These are phyloP conservation scores for Pseudomugil tenellus DNA, from an alignment of 2,797 vertebrate genomes.

Conservation along the genomic window DNA sequence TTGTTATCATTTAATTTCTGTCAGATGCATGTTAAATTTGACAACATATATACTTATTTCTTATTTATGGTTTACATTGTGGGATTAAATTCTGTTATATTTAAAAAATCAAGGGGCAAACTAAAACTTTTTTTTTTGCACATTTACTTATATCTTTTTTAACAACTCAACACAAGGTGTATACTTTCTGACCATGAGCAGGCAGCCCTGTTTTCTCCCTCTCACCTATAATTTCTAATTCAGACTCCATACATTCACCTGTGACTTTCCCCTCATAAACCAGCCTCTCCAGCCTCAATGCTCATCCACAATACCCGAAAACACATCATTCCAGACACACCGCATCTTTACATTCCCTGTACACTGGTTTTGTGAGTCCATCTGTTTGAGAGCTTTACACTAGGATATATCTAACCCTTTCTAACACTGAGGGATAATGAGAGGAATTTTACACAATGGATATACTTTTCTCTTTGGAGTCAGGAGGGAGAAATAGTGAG, in stretches of 20 bases:
- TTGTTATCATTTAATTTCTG: too few species aligned
- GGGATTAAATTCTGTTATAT: too few species aligned
- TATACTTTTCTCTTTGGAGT: constrained; percentile 51
- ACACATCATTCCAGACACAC: constrained; percentile 26
- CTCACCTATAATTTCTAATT: constrained; percentile 30
- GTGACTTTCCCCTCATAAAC: constrained; percentile 36
- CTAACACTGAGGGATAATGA: constrained; percentile 43
- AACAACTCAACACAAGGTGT: too few species aligned
- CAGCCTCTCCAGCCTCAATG: constrained; percentile 30
- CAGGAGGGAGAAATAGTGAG: constrained; percentile 32
- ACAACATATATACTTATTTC: too few species aligned
- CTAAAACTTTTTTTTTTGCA: too few species aligned
- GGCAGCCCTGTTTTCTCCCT: constrained; percentile 6
- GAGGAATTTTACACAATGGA: constrained; percentile 59
- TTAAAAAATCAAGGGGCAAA: too few species aligned
- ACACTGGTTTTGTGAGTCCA: constrained; percentile 15
- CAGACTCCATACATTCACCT: neutral
- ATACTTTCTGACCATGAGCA: constrained; percentile 16
- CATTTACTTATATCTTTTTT: too few species aligned
- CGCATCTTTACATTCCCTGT: constrained; percentile 25
- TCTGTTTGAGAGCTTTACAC: constrained; percentile 17
- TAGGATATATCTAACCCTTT: constrained; percentile 37
- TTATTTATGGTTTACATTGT: too few species aligned
- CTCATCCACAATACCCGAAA: constrained; percentile 31
- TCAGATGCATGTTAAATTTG: too few species aligned